Conservation (phyloP, 2,797 vertebrate species). For the Acestrorhynchus altus region DNA sequence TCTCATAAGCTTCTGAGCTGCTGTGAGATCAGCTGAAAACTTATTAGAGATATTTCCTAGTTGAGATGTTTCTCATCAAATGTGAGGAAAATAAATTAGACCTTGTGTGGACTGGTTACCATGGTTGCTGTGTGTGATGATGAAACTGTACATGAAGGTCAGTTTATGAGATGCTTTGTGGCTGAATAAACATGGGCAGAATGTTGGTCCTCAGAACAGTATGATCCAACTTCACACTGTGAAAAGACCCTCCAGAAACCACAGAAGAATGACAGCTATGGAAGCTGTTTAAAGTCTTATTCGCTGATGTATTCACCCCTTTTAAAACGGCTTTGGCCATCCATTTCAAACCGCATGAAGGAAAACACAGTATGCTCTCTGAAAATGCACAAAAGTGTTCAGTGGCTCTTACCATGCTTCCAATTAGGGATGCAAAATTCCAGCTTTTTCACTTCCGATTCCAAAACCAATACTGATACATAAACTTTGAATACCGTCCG, state of each 20-base stretch:
- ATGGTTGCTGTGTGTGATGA: constrained; percentile 5
- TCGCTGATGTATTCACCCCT: background rate
- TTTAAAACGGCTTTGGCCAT: background rate
- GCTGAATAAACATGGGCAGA: constrained; percentile 39
- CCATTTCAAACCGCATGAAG: constrained; percentile 18
- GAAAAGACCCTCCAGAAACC: constrained; percentile 25
- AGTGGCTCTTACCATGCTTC: background rate
- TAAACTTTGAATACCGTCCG: too few relatives aligned
- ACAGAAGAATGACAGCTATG: constrained; percentile 40
- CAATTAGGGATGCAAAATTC: too few relatives aligned
- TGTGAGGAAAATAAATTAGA: constrained; percentile 52
- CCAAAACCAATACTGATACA: too few relatives aligned
- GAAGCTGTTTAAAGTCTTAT: constrained; percentile 19
- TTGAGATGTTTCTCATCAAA: constrained; percentile 51
- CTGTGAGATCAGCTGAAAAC: too few relatives aligned
- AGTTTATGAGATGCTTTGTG: constrained; percentile 33
- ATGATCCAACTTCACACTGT: constrained; percentile 16
- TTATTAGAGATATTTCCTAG: background rate
- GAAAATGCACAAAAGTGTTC: background rate
- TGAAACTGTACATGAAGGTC: constrained; percentile 20
- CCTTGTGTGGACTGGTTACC: constrained; percentile 27
- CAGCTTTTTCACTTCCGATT: too few relatives aligned
- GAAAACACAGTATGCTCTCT: background rate
- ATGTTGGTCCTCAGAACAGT: constrained; percentile 19
- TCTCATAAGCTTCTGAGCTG: too few relatives aligned